Percentiles rank a stretch among this genome's conserved stretches.
Conservation (phyloP, 2,113 vertebrate species). For the Saguinus midas region DNA sequence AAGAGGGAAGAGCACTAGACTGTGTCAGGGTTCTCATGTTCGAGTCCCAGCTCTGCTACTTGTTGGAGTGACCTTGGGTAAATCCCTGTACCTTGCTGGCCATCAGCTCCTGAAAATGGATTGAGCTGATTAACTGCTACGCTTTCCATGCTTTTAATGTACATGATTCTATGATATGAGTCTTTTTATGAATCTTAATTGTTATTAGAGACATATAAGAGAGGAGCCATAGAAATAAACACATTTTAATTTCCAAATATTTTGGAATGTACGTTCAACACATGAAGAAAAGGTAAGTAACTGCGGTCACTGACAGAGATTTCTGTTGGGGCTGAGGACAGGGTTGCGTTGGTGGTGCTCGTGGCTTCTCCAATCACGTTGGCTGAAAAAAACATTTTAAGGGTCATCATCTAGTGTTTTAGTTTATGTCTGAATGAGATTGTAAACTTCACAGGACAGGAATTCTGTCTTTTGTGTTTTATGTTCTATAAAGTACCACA, state of each 20-base stretch:
- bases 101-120: not conserved
- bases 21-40: not conserved
- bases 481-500: conserved; percentile 55
- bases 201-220: not conserved
- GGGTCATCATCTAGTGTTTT: conserved; percentile 49
- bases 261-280: not conserved
- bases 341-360: not conserved
- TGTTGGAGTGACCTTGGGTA: not conserved
- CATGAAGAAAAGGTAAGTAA: not conserved
- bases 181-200: not conserved
- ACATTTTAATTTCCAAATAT: not conserved
- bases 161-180: not conserved
- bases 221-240: not conserved
- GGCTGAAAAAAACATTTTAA: conserved; percentile 27
- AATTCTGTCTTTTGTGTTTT: conserved; percentile 68
- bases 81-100: not conserved
- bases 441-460: conserved; percentile 60
- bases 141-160: not conserved
- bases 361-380: not conserved
- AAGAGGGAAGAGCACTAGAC: not conserved
- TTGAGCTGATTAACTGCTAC: not conserved
- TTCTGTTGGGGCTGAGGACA: not conserved
- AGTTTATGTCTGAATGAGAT: conserved; percentile 59
- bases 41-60: not conserved
- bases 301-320: not conserved